Evolutionary conservation across 2,113 vertebrate species (phyloP).

Genomic region (human): GRCh38 chr2:237279001-237279500

Average conservation of each 20-base stretch:
- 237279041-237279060: neutral
- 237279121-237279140: neutral
- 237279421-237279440: fast-evolving
- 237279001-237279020: fast-evolving
- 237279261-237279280: neutral
- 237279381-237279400: fast-evolving
- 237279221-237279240: neutral
- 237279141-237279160: no score
- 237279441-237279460: fast-evolving
- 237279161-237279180: fast-evolving
- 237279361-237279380: no score
- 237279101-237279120: neutral
- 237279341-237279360: neutral
- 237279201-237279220: fast-evolving
- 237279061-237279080: no score
- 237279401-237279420: neutral
- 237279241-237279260: fast-evolving
- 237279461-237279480: neutral
- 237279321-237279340: neutral
- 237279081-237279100: no score
- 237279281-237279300: neutral
- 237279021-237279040: neutral
- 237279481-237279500: fast-evolving
- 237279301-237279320: no score
- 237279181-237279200: neutral